Base-by-base conservation (phyloP, 2,888 invertebrate genomes). In the Andrena dorsata region DNA sequence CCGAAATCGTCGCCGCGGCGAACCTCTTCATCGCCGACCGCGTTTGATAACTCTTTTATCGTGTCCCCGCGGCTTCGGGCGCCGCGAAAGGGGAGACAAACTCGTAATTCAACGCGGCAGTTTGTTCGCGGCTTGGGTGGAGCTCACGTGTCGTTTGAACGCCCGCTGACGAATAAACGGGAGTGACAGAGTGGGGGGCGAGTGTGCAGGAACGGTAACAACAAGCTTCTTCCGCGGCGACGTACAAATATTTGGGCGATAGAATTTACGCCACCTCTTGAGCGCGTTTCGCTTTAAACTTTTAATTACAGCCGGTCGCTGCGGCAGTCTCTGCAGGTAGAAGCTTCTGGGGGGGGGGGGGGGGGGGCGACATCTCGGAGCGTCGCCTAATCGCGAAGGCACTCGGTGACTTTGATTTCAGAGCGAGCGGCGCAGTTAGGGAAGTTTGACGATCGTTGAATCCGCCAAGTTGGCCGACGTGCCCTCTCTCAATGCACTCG, bases 191-290 rank as follows among this genome's bases (percentile, higher is more conserved):
- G 41, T 13, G 30, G 20, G 53, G 53, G 49, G 13, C 23, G n/a
- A 16, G 5, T 8, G 68, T 16, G 41, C 5, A 41, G 26, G n/a
- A n/a, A 13, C 53, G 63, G 63, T 49, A 41, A 66, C 73, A 60
- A 63, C 68, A 49, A 63, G 32, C 63, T 53, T 65, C 75, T 76
- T 71, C 49, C 78, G 73, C 26, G 77, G 32, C 56, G 51, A 61
- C 66, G 66, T 64, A 80, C 83, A 90, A 90, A 90, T 88, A 88
- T 89, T 89, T 89, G 85, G 83, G 72, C 30, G 72, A 74, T 28
- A 35, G 49, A 76, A 76, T 76, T 82, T 80, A 64, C 56, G 6
- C 56, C 58, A 51, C 1, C 56, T 53, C 8, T 20, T 3, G 20
- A 23, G 20, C 26, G 56, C 35, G 73, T 16, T 65, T 65, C 78